Evolutionary conservation across 2,888 invertebrate species (phyloP), one percentile per base, ranked within the genome.

Genomic region (Eupithecia subumbrata): DNA sequence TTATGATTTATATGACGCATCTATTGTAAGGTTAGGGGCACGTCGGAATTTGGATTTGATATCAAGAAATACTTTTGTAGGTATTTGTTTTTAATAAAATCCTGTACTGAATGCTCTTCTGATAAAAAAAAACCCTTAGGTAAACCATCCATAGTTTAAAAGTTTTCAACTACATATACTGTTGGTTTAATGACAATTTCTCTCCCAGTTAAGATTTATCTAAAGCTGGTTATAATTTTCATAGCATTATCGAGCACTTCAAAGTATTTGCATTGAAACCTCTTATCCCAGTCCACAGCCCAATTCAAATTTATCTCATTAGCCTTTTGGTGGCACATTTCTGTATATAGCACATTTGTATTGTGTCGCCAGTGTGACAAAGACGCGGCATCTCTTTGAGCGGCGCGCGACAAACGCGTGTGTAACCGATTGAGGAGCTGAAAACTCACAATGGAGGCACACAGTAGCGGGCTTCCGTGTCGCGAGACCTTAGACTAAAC

Each of bases 381-480:
- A 78, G 85, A 67, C 72, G 89, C 92, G 91, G 91, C 85, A 80
- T 81, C 84, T 83, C 84, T 92, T 92, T 89, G 87, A 86, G 82
- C 79, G 83, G 22, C 64, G 87, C 91, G 90, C 86, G 87, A 88
- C 91, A 82, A 91, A 92, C 87, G 81, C 88, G 86, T 91, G 90
- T 92, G 87, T 89, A 90, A 89, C 89, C 89, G 89, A 92, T 91
- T 88, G 88, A 84, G 82, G 82, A 84, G 82, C 74, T 75, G 70
- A 68, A 76, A 52, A 64, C 68, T 69, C 64, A 93, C 92, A 92
- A 92, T 90, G 86, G 87, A 88, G 82, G 88, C 88, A 86, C 89
- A 94, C 94, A 91, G 94, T 94, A 94, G 94, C 93, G 81, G 90
- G 92, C 93, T 93, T 93, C 93, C 91, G 93, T 90, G 89, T 89